These are phyloP conservation scores for Euschistus heros DNA, from an alignment of 1,140 invertebrate species.

Conservation along the genomic window DNA sequence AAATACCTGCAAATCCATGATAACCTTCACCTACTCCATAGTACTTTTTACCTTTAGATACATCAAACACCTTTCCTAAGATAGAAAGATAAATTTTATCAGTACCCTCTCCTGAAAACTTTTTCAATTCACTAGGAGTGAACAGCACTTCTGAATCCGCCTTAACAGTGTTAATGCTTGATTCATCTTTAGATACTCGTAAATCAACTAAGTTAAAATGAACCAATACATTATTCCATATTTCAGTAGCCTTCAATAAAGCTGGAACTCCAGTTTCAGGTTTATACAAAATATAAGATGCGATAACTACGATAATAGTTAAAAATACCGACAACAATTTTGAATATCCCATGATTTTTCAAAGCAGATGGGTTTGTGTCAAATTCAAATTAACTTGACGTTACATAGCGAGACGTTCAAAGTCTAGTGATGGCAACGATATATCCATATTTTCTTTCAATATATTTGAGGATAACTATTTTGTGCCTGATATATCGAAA, in stretches of 20 bases:
- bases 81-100: constrained; percentile 61
- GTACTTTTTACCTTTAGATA: constrained; percentile 57
- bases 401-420: too few relatives aligned
- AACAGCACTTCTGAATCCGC: background rate
- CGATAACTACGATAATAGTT: background rate
- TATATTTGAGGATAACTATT: too few relatives aligned
- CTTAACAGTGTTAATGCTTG: background rate
- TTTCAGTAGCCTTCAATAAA: background rate
- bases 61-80: constrained; percentile 75
- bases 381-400: too few relatives aligned
- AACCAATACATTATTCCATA: background rate
- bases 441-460: too few relatives aligned
- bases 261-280: background rate
- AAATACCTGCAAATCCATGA: constrained; percentile 52
- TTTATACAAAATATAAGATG: background rate
- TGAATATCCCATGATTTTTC: too few relatives aligned
- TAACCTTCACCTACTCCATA: constrained; percentile 68
- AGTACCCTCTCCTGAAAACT: constrained; percentile 38
- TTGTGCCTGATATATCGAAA: too few relatives aligned
- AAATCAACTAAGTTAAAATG: background rate
- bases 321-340: background rate
- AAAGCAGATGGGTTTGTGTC: too few relatives aligned
- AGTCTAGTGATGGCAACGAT: too few relatives aligned
- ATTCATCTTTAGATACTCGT: background rate
- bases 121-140: background rate